phyloP scores from a whole-genome alignment of 2,797 vertebrate species.

The Apodemus agrarius region DNA sequence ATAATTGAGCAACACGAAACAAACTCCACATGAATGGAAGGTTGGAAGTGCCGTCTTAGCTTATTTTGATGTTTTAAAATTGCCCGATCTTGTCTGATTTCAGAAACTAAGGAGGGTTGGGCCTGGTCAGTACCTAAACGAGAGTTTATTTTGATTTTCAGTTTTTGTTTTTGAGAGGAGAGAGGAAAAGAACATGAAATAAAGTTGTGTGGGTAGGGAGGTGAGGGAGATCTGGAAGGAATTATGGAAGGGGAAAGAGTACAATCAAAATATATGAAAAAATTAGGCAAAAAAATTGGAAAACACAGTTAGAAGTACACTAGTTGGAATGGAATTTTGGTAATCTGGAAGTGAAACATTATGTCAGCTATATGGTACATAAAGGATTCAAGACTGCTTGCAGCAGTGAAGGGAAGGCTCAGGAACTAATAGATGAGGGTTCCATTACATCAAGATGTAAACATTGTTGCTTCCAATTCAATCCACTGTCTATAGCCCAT shows the following conservation, averaged over 20 bases:
- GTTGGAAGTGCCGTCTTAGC: background rate
- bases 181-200: background rate
- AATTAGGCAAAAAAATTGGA: background rate
- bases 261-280: background rate
- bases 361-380: background rate
- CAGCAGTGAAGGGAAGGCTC: constrained; percentile 4
- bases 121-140: background rate
- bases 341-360: background rate
- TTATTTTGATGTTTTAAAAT: background rate
- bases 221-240: background rate
- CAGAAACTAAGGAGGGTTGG: background rate
- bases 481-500: background rate
- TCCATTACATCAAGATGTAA: background rate
- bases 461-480: constrained; percentile 25
- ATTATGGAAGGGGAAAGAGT: background rate
- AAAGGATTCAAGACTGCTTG: constrained; percentile 10
- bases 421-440: background rate
- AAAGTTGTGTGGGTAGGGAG: background rate
- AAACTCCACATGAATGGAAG: background rate
- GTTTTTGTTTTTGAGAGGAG: background rate
- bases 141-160: background rate
- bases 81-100: background rate
- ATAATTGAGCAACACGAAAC: background rate
- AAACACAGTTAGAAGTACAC: background rate
- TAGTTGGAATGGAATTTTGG: background rate